phyloP scores from a whole-genome alignment of 2,888 invertebrate genomes.

The Rotaria macrura region DNA sequence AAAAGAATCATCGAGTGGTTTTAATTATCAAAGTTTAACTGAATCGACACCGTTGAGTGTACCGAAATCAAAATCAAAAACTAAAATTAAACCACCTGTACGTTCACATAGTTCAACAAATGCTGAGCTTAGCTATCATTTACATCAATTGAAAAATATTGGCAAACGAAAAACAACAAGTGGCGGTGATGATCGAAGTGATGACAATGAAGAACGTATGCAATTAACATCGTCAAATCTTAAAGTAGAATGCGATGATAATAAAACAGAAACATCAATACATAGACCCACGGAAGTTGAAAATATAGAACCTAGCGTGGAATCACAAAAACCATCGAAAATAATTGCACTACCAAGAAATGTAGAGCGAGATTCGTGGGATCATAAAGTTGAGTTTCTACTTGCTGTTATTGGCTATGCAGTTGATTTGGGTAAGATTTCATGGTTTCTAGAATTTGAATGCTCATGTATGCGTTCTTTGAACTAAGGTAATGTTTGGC shows the following conservation, averaged over 20 bases:
- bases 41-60: background rate
- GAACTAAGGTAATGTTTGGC: slow-evolving; percentile 11
- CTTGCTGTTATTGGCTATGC: slow-evolving; percentile 32
- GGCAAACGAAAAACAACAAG: background rate
- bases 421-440: slow-evolving; percentile 29
- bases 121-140: slow-evolving; percentile 3
- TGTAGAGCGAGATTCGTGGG: slow-evolving; percentile 28
- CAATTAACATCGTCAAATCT: background rate
- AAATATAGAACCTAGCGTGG: background rate
- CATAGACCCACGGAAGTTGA: background rate
- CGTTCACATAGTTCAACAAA: slow-evolving; percentile 16
- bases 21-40: slow-evolving; percentile 13
- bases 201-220: background rate
- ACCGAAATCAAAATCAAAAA: background rate
- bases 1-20: background rate
- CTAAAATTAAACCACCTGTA: background rate
- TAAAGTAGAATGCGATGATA: slow-evolving; percentile 7
- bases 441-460: background rate
- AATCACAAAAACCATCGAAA: background rate
- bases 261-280: background rate
- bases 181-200: background rate
- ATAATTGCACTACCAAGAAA: background rate
- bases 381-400: slow-evolving; percentile 32
- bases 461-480: background rate
- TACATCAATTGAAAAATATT: background rate